Evolutionary conservation across 2,888 invertebrate genomes (phyloP).

Genomic region (Thecophora atra): DNA sequence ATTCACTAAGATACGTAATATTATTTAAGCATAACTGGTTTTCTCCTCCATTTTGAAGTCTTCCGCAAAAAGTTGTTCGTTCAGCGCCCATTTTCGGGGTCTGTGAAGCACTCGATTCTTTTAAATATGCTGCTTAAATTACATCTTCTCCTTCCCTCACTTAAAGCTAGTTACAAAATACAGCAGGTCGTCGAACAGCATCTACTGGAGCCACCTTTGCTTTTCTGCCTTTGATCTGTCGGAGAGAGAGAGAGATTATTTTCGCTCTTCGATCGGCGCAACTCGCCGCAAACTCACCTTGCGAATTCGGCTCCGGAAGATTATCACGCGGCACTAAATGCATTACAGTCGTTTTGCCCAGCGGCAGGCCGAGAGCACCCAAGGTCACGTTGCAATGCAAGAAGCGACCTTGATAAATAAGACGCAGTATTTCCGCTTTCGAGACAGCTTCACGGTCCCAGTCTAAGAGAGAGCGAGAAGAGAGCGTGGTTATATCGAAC

Average conservation of each 20-base stretch:
- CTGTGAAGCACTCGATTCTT: constrained; percentile 39
- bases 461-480: constrained; percentile 70
- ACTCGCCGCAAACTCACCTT: constrained; percentile 74
- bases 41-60: constrained; percentile 26
- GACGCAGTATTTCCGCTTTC: constrained; percentile 95
- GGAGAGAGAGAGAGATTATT: no score
- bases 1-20: constrained; percentile 23
- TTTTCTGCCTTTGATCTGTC: constrained; percentile 96
- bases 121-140: constrained; percentile 1
- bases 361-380: constrained; percentile 95
- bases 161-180: constrained; percentile 79
- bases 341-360: constrained; percentile 99
- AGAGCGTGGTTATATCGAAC: no score
- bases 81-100: constrained; percentile 6
- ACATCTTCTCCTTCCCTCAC: not conserved
- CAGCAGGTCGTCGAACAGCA: constrained; percentile 93
- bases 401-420: constrained; percentile 99
- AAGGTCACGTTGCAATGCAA: constrained; percentile 99
- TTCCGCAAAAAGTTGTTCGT: constrained; percentile 22
- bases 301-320: constrained; percentile 98
- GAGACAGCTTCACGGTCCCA: constrained; percentile 96
- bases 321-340: constrained; percentile 99
- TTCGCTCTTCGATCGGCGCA: no score
- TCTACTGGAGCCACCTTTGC: constrained; percentile 94
- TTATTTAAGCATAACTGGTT: constrained; percentile 36